Base-by-base conservation (phyloP, 2,113 vertebrate genomes). In the Rhagologus leucostigma region DNA sequence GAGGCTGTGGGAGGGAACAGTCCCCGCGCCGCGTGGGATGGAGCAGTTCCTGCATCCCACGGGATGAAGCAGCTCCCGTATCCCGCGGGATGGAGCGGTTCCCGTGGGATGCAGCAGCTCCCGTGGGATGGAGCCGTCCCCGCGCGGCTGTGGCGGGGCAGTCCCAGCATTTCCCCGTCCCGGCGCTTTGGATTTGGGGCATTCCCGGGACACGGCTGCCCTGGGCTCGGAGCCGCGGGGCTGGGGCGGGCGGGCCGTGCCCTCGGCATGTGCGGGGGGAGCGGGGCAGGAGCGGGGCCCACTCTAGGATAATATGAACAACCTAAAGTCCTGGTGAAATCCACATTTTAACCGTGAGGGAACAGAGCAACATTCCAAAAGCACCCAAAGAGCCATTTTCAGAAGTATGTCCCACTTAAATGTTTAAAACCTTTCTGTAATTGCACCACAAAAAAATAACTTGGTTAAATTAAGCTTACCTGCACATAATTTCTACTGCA, bases 331-430 rank as follows among this genome's bases (percentile, higher is more conserved):
- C 69, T 5, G n/a, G 13, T 6, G 4, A 27, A 55, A 39, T 5
- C 35, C 2, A 0, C 12, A 0, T 22, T 62, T 35, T 16, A 35
- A 14, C 21, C 0, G 0, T 1, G 41, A 27, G 37, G 23, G 52
- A 22, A 8, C 35, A 11, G 11, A 24, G 17, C 1, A 1, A 23
- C 15, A 0, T 19, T 50, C 23, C 57, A 16, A 32, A 64, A 32
- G 55, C 44, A 33, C 55, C 27, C 22, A 2, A 10, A 79, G 30
- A 50, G 26, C 39, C 30, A 0, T 26, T 83, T 78, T 14, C 62
- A 63, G 39, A 37, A 46, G 7, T 3, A 30, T 6, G 16, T 13
- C 10, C 35, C n/a, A 6, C 7, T 22, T 60, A 44, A 47, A 29
- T 4, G 9, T 13, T 22, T 42, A 16, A 94, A 90, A 80, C 20